Base-by-base conservation (phyloP, 2,113 vertebrate species). In the Brachirus orientalis region DNA sequence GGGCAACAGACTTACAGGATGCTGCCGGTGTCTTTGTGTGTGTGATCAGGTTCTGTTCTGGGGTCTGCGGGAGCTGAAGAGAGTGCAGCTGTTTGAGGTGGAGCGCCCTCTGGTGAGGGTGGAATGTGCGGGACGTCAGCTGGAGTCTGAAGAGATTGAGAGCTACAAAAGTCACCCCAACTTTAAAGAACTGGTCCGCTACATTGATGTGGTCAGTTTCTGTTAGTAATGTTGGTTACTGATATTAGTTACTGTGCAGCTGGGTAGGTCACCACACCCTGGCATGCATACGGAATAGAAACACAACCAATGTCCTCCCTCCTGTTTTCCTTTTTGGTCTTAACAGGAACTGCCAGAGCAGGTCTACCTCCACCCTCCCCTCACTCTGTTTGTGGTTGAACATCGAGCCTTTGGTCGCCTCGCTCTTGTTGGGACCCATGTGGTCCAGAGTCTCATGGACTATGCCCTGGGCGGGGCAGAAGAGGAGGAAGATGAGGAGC, bases 31-130 rank as follows among this genome's bases (percentile, higher is more conserved):
- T 28, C 28, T 59, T 4, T 20, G 7, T 64, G 19, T 64, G 17
- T 70, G 16, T 53, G 1, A 60, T 51, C 76, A 99, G 97, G 94
- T 96, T 75, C 88, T 99, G 53, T 97, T 98, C 90, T 98, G 96
- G 96, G 98, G 96, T 41, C 85, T 99, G 18, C 86, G 97, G 33
- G 93, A 95, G 69, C 91, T 99, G 59, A 95, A 93, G 70, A 77
- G 94, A 16, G 94, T 98, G 73, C 94, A 98, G 53, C 86, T 99
- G 36, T 97, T 98, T 0, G 94, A 96, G 75, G 96, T 99, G 65
- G 94, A 96, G 62, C 94, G 94, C 12, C 97, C 96, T 1, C 89
- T 95, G 75, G 94, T 98, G 68, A 91, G 89, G 65, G 91, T 98
- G 47, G 97, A 99, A 89, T 96, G 96, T 82, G 94, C 94, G 0